Percentiles rank a stretch among this genome's conserved stretches.
Evolutionary conservation across 2,797 vertebrate genomes (phyloP).

Genomic region (Centropyge bicolor): DNA sequence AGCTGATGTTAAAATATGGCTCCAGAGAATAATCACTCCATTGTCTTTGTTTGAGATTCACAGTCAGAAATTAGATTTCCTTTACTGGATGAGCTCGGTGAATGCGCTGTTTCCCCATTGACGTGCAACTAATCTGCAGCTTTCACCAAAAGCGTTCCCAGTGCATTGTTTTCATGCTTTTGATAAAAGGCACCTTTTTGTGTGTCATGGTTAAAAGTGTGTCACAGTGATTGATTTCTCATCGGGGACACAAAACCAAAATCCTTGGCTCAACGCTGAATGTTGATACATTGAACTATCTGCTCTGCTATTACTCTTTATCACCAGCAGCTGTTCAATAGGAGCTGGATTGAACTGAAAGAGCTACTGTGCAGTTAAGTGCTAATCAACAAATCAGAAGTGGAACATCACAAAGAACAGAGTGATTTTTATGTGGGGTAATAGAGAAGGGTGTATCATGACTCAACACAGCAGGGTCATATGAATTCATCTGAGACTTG

Average conservation of each 20-base stretch:
- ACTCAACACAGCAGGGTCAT: constrained; percentile 18
- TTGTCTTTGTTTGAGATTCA: background rate
- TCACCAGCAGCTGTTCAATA: background rate
- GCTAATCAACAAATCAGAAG: background rate
- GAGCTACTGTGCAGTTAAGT: constrained; percentile 11
- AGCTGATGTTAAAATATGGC: background rate
- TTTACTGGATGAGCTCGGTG: background rate
- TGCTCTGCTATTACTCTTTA: background rate
- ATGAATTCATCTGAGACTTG: constrained; percentile 20
- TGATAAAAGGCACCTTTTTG: background rate
- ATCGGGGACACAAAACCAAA: background rate
- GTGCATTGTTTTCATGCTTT: background rate
- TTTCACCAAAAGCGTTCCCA: background rate
- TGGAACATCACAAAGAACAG: constrained; percentile 28
- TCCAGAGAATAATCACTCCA: background rate
- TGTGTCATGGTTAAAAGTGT: no score
- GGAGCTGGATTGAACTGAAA: constrained; percentile 12
- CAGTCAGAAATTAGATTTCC: background rate
- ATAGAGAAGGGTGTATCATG: constrained; percentile 4
- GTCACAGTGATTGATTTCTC: background rate
- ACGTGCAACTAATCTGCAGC: background rate
- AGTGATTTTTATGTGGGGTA: constrained; percentile 23
- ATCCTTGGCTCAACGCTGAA: background rate
- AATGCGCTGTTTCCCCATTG: background rate
- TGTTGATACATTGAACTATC: constrained; percentile 7